A percentile compares a stretch with the other conserved stretches of the same genome.
phyloP scores from a whole-genome alignment of 2,113 vertebrate genomes.

The Planiliza haematocheilus region DNA sequence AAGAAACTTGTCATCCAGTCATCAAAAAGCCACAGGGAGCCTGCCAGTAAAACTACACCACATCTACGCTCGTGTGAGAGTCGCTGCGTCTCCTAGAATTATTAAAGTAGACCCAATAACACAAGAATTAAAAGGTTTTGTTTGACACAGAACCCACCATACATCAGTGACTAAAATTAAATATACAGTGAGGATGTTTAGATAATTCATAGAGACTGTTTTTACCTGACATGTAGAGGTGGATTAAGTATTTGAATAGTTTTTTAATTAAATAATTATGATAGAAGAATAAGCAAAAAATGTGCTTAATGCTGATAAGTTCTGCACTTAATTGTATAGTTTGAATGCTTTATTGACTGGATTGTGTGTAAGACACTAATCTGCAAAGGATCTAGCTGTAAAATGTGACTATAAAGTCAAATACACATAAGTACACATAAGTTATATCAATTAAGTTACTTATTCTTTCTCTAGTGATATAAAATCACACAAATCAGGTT shows the following conservation, averaged over 20 bases:
- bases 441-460: too few relatives aligned
- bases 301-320: too few relatives aligned
- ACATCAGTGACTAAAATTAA: too few relatives aligned
- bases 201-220: not conserved
- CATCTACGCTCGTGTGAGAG: constrained; percentile 14
- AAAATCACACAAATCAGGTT: not conserved
- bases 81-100: not conserved
- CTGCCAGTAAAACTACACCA: constrained; percentile 29
- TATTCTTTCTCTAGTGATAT: too few relatives aligned
- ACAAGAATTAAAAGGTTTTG: too few relatives aligned
- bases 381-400: too few relatives aligned
- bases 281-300: not conserved
- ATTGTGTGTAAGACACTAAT: too few relatives aligned
- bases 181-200: too few relatives aligned
- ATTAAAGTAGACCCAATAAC: not conserved
- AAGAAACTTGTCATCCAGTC: constrained; percentile 71
- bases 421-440: too few relatives aligned
- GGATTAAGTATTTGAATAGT: not conserved
- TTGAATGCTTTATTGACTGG: too few relatives aligned
- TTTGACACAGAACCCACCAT: too few relatives aligned
- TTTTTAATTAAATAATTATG: not conserved
- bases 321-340: not conserved
- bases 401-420: too few relatives aligned
- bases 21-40: constrained; percentile 65
- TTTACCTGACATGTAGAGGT: not conserved